Conservation (phyloP, 2,888 invertebrate species). For the Eremobia ochroleuca region DNA sequence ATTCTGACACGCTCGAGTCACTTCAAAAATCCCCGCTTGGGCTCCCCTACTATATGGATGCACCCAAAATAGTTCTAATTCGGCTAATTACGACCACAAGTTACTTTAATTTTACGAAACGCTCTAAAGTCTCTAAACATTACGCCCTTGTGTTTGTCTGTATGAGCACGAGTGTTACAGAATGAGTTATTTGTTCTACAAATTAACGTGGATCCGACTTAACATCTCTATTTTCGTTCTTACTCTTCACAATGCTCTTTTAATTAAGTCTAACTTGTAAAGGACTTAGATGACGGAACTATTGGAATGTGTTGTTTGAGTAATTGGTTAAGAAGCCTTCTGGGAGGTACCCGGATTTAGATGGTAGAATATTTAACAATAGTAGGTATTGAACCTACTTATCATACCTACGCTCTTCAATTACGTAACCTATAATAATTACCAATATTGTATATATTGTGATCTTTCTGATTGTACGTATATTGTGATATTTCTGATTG, state of each 20-base stretch:
- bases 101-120: constrained; percentile 55
- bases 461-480: no score
- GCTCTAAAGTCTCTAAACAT: constrained; percentile 58
- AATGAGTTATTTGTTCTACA: constrained; percentile 66
- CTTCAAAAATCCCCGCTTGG: no score
- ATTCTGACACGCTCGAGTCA: no score
- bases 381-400: neutral
- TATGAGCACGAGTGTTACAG: constrained; percentile 27
- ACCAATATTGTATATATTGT: neutral
- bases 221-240: constrained; percentile 44
- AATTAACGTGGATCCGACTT: constrained; percentile 65
- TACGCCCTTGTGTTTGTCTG: constrained; percentile 67
- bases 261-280: constrained; percentile 56
- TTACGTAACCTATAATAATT: neutral
- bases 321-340: constrained; percentile 24
- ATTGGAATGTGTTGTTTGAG: constrained; percentile 44
- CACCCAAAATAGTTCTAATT: constrained; percentile 17
- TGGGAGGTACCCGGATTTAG: constrained; percentile 10
- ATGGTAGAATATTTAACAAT: constrained; percentile 7
- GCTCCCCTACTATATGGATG: no score
- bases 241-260: constrained; percentile 34
- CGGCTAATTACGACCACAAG: constrained; percentile 21
- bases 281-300: constrained; percentile 36
- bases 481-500: neutral
- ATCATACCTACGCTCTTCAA: neutral